Conservation (phyloP, 2,888 invertebrate species). For the Amaurobius ferox region DNA sequence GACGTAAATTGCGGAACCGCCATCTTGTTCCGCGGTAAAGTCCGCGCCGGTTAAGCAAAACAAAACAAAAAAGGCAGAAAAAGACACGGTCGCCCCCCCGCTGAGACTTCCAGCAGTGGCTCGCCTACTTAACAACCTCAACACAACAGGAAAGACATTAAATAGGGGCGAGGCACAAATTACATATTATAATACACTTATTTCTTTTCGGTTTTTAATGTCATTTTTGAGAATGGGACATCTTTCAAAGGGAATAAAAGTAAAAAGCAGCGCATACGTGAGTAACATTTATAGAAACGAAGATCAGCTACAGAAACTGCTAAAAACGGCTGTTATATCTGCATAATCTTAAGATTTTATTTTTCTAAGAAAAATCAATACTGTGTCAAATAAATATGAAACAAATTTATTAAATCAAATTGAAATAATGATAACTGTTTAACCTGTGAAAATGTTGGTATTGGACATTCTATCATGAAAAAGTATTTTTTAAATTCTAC, state of each 20-base stretch:
- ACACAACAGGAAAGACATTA: constrained; percentile 43
- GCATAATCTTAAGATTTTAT: too few species aligned
- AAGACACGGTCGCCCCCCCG: constrained; percentile 13
- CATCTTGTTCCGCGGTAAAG: constrained; percentile 44
- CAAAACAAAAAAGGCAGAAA: constrained; percentile 17
- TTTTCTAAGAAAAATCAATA: too few species aligned
- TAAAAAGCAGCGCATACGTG: too few species aligned
- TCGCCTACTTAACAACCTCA: constrained; percentile 64
- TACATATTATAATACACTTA: constrained; percentile 35
- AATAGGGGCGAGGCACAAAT: constrained; percentile 53
- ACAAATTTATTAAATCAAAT: too few species aligned
- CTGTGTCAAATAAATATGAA: too few species aligned
- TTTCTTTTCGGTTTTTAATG: background rate
- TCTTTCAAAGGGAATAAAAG: background rate
- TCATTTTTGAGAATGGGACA: background rate
- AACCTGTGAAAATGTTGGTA: too few species aligned
- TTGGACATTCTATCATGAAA: too few species aligned
- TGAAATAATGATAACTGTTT: too few species aligned
- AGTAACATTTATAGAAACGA: too few species aligned
- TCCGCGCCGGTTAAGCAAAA: constrained; percentile 4
- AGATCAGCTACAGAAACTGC: too few species aligned
- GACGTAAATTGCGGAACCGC: constrained; percentile 69
- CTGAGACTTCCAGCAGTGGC: constrained; percentile 49
- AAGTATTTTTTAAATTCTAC: too few species aligned
- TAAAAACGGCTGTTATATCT: too few species aligned